These are phyloP conservation scores for Megamerina dolium DNA, from an alignment of 2,888 invertebrate genomes.

Conservation along the genomic window DNA sequence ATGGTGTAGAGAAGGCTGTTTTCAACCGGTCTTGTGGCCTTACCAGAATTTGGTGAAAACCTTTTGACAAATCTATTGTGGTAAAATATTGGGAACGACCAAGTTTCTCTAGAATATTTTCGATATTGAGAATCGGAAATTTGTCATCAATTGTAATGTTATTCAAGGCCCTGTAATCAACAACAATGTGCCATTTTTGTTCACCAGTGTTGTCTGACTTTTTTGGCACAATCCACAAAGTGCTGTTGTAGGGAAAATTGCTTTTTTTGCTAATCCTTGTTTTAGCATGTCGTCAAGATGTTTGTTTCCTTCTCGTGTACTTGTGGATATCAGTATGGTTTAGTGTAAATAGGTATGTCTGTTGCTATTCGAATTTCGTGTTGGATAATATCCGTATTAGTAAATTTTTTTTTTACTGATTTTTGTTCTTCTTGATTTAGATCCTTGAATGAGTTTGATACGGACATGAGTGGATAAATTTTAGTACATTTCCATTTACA, in stretches of 20 bases:
- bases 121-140: slow-evolving; percentile 2
- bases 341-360: slow-evolving; percentile 15
- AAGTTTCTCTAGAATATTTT: no score
- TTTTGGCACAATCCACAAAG: no score
- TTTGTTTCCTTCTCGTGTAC: no score
- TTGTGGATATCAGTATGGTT: slow-evolving; percentile 15
- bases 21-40: no score
- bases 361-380: slow-evolving; percentile 13
- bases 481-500: no score
- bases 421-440: slow-evolving; percentile 10
- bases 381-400: slow-evolving; percentile 11
- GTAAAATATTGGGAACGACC: no score
- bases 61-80: no score
- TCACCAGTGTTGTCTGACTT: slow-evolving; percentile 10
- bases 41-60: no score
- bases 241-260: slow-evolving; percentile 13
- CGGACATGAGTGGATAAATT: no score
- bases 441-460: slow-evolving; percentile 10
- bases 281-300: no score
- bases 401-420: slow-evolving; percentile 4
- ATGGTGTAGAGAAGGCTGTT: slow-evolving; percentile 5
- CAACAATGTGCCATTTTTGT: slow-evolving; percentile 12
- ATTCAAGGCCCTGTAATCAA: slow-evolving; percentile 15
- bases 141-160: slow-evolving; percentile 9
- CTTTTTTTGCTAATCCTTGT: no score